Base-by-base conservation (phyloP, 2,888 invertebrate genomes). In the Teinopalpus imperialis region DNA sequence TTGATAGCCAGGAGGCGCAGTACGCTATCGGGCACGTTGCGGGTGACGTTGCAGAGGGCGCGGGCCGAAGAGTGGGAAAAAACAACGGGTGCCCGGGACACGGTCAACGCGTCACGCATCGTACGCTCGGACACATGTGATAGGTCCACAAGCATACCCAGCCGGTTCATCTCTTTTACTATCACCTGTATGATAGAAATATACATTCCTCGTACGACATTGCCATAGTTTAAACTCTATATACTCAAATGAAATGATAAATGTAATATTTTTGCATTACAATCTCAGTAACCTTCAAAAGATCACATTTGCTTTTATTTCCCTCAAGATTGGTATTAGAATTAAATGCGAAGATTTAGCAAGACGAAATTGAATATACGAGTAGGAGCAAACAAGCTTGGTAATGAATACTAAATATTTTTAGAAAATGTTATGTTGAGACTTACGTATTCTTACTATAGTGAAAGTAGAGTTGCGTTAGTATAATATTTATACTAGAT, bases 31-130 rank as follows among this genome's bases (percentile, higher is more conserved):
- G 94, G 94, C 12, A 95, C 95, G 75, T 96, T 96, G 49, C 96
- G 90, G 43, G 94, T 93, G 23, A 94, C 94, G 68, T 95, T 94
- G 86, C 96, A 96, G 2, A 95, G 82, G 13, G 94, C 92, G 64
- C 93, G 93, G 30, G 95, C 95, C 1, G 94, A 94, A 5, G 96
- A 95, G 73, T 96, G 96, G 30, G 95, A 95, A 88, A 95, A 96
- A 55, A 96, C 93, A 55, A 96, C 94, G 8, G 96, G 96, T 7
- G 96, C 95, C 64, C 93, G 92, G 20, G 94, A 93, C 49, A 92
- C 92, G 14, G 92, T 91, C 27, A 97, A 81, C 10, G 94, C 94
- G 70, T 94, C 95, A 34, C 92, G 90, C 96, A 96, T 96, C 14
- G 95, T 95, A 42, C 92, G 91, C 90, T 86, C 87, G 3, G 95